Conservation (phyloP, 2,797 vertebrate species). For the Helicolenus hilgendorfi region DNA sequence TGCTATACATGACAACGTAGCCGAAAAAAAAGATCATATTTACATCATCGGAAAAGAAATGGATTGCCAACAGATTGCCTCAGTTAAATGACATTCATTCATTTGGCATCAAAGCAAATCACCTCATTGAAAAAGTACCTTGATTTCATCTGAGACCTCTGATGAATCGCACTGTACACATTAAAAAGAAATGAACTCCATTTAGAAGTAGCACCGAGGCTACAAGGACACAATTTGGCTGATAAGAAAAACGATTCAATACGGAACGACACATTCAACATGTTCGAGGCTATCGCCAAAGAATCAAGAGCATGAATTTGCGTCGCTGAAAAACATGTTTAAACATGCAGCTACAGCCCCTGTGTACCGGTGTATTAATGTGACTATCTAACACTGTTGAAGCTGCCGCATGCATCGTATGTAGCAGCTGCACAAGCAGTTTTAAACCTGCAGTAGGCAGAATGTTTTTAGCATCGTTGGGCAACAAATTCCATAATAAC, state of each 20-base stretch:
- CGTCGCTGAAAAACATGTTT: neutral
- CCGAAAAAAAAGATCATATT: neutral
- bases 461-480: too few species aligned
- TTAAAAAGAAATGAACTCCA: neutral
- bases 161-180: neutral
- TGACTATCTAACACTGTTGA: neutral
- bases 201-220: neutral
- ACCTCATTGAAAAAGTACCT: neutral
- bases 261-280: neutral
- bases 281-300: neutral
- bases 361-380: neutral
- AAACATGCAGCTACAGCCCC: neutral
- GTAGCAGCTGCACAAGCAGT: neutral
- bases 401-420: neutral
- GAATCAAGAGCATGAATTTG: neutral
- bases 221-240: neutral
- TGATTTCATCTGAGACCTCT: conserved; percentile 7
- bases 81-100: neutral
- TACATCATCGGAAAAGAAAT: neutral
- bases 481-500: too few species aligned
- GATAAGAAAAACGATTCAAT: neutral
- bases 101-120: conserved; percentile 1
- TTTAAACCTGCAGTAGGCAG: too few species aligned
- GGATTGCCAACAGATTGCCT: neutral
- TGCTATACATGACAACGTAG: neutral